Base-by-base conservation (phyloP, 2,797 vertebrate genomes). In the Caiman crocodilus region DNA sequence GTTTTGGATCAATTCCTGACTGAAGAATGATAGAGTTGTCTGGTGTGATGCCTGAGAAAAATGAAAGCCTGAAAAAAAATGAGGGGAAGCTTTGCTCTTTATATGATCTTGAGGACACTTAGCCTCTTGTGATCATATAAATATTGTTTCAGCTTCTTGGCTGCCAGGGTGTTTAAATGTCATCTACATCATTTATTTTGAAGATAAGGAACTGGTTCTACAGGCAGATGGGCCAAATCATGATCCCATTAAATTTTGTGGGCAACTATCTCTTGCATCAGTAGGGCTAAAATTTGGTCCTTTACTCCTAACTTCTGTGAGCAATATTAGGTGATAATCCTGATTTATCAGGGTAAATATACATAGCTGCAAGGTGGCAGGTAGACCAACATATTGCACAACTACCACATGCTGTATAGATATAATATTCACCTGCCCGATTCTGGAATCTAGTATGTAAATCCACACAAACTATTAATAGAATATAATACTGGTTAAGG, bases 371-470 rank as follows among this genome's bases (percentile, higher is more conserved):
- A 79, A 55, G 76, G 73, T 75, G 7, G 2, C 55, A n/a, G 61
- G 12, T 60, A 75, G 64, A 84, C 2, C 4, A 77, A 9, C 2
- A 56, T 79, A 88, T 88, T 8, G 14, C 15, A 10, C 18, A 59
- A 59, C 18, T 3, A 0, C 4, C 0, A 0, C 71, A 35, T 4
- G 35, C 3, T 63, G 77, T 3, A 64, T 23, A 25, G 2, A 32
- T 64, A 26, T 64, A 26, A 57, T 4, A 35, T 60, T 87, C 8
- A 10, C 26, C 4, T 63, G 32, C 75, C 71, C 82, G 26, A 82
- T 65, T 73, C 26, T 80, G 2, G 14, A 58, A 65, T 85, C 10
- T n/a, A 87, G 55, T 74, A 5, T 9, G 57, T 14, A 21, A 14
- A 10, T 12, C 16, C 35, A 42, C 65, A 15, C 15, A 78, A 78